Conservation (phyloP, 2,113 vertebrate species). For the Hippocampus abdominalis region DNA sequence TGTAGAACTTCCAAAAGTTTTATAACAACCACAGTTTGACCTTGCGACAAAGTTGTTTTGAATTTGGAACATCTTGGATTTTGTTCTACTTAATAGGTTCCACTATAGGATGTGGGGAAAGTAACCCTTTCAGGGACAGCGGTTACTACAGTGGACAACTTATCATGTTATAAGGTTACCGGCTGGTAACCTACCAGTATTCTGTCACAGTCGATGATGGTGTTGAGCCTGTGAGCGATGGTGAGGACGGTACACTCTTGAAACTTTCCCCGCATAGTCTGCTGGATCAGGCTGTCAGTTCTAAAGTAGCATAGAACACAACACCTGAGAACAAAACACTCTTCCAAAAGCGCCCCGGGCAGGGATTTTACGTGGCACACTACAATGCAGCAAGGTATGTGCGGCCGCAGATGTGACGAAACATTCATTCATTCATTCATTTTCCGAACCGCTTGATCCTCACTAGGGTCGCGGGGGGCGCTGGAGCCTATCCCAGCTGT, state of each 20-base stretch:
- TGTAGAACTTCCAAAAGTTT: too few relatives aligned
- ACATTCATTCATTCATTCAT: too few relatives aligned
- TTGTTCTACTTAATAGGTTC: neutral
- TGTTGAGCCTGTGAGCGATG: conserved; percentile 90
- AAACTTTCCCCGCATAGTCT: conserved; percentile 91
- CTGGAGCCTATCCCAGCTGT: too few relatives aligned
- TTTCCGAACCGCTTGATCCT: too few relatives aligned
- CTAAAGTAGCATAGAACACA: conserved; percentile 75
- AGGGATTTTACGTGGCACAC: conserved; percentile 61
- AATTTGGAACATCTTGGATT: too few relatives aligned
- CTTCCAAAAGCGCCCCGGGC: conserved; percentile 60
- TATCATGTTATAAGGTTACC: neutral
- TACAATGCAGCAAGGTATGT: conserved; percentile 60
- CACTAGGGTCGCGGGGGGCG: too few relatives aligned
- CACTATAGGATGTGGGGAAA: neutral
- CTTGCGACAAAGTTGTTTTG: too few relatives aligned
- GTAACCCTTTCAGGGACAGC: too few relatives aligned
- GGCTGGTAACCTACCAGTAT: conserved; percentile 81
- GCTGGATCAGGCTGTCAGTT: conserved; percentile 90
- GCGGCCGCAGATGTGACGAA: conserved; percentile 14
- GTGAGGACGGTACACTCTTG: conserved; percentile 88
- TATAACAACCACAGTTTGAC: too few relatives aligned
- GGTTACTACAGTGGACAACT: too few relatives aligned
- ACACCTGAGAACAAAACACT: conserved; percentile 58
- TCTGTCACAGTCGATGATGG: conserved; percentile 89